phyloP scores from a whole-genome alignment of 1,140 invertebrate species.

The Cyrtorhinus lividipennis region DNA sequence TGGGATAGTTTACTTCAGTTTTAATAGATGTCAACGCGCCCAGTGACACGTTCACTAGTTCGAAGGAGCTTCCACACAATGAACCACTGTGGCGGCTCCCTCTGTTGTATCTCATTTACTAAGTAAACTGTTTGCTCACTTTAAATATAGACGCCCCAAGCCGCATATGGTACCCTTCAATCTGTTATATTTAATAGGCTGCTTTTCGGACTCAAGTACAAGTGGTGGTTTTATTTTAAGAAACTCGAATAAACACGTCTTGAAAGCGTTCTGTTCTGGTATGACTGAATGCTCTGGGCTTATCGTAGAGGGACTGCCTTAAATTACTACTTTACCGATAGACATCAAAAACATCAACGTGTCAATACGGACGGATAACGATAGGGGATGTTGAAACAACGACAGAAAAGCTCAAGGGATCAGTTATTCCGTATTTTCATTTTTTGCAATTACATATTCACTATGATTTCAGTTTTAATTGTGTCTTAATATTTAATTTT shows the following conservation, averaged over 20 bases:
- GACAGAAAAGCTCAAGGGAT: no score
- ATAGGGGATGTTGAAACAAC: no score
- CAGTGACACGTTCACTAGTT: not conserved
- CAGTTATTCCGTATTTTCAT: no score
- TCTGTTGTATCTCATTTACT: constrained; percentile 5
- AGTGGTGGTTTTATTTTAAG: not conserved
- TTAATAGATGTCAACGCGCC: not conserved
- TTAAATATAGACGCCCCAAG: not conserved
- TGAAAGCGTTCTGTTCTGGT: no score
- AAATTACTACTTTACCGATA: no score
- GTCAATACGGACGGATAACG: no score
- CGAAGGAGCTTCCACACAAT: not conserved
- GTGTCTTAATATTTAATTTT: no score
- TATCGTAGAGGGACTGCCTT: no score
- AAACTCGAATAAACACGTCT: not conserved
- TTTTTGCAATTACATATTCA: no score
- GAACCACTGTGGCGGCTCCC: not conserved
- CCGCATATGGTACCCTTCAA: constrained; percentile 3
- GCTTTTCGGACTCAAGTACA: not conserved
- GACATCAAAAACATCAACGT: no score
- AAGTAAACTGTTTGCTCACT: constrained; percentile 9
- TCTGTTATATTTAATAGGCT: constrained; percentile 7
- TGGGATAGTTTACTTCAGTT: not conserved
- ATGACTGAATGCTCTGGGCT: no score
- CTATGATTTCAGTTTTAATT: no score